Conservation (phyloP, 1,140 invertebrate species). For the Pseudomyrmex sp. region DNA sequence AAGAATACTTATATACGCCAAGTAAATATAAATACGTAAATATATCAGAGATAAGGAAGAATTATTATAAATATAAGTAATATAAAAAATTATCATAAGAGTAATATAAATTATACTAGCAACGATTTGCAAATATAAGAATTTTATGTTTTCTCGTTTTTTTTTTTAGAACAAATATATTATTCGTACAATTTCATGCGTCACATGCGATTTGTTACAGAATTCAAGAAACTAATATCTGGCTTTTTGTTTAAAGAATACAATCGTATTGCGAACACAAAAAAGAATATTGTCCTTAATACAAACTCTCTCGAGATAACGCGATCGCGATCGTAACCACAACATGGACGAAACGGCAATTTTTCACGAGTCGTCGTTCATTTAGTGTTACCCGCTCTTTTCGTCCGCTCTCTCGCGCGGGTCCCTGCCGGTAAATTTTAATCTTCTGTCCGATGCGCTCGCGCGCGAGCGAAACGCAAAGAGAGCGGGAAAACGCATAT, state of each 20-base stretch:
- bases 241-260: background rate
- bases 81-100: too few relatives aligned
- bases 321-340: slow-evolving; percentile 9
- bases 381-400: slow-evolving; percentile 31
- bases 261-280: background rate
- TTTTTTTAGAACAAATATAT: too few relatives aligned
- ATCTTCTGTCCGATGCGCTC: slow-evolving; percentile 51
- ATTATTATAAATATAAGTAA: too few relatives aligned
- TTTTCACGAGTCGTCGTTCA: slow-evolving; percentile 40
- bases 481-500: slow-evolving; percentile 44
- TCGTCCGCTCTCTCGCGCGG: slow-evolving; percentile 41
- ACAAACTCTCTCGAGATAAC: background rate
- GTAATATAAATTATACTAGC: too few relatives aligned
- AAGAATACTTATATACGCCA: background rate
- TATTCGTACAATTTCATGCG: too few relatives aligned
- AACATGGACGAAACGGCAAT: slow-evolving; percentile 19
- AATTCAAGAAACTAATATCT: too few relatives aligned
- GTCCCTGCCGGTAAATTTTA: slow-evolving; percentile 62
- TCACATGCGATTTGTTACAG: too few relatives aligned
- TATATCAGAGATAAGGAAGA: too few relatives aligned
- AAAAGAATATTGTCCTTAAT: background rate
- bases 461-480: background rate
- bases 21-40: too few relatives aligned
- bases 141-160: too few relatives aligned
- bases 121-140: too few relatives aligned